Evolutionary conservation across 2,888 invertebrate genomes (phyloP), one percentile per base, ranked within the genome.

Genomic region (Machimus rusticus): DNA sequence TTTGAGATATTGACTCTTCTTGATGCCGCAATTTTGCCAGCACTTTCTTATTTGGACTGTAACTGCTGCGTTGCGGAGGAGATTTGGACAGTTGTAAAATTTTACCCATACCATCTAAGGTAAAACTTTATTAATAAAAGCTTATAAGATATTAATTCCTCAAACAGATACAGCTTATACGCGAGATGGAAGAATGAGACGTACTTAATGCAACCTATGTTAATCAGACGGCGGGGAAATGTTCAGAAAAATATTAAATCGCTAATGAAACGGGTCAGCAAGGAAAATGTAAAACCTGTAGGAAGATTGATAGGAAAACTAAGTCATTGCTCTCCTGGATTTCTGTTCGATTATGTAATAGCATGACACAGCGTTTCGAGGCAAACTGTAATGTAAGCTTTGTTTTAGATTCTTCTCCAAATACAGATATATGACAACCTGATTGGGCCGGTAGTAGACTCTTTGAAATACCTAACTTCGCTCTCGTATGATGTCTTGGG

Each of bases 31-130:
- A 94, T 99, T 88, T 93, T 99, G 88, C 99, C 99, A 0, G 95
- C 98, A 0, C 93, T 99, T 31, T 97, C 98, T 0, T 95, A 98
- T 90, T 95, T 99, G 94, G 98, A 98, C 89, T 97, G 97, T 90
- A 99, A 99, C 93, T 99, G 98, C 91, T 98, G 98, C 90, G 95
- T 99, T 92, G 97, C 99, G 4, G 99, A 99, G 92, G 99, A 99
- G 93, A 95, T 99, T 88, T 99, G 99, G 97, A 96, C 95, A 78
- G 94, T 99, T 81, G 93, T 98, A 23, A 97, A 97, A 91, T 93
- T 96, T 81, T 98, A 96, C 93, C 97, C 98, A 0, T 98, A 98
- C 92, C 96, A 98, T 90, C 95, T 95, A 93, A 91, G 93, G 88
- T 91, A 89, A 94, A 12, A 9, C 16, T 55, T 66, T 66, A 66